Evolutionary conservation across 2,888 invertebrate species (phyloP).

Genomic region (Archaeoteleia sp.): DNA sequence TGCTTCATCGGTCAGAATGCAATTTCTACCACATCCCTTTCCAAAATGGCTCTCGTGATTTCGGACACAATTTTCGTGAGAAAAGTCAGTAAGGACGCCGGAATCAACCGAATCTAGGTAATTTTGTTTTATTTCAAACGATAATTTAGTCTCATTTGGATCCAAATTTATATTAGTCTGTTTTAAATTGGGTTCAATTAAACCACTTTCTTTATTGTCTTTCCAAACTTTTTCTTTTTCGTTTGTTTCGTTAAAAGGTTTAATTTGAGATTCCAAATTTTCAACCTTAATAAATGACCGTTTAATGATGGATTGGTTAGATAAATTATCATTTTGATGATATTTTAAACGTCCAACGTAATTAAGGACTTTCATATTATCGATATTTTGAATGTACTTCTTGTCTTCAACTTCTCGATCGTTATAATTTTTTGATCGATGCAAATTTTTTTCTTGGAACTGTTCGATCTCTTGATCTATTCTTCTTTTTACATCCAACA

Average conservation of each 20-base stretch:
- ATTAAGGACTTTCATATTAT: no score
- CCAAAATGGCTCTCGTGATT: no score
- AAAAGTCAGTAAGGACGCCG: slow-evolving; percentile 56
- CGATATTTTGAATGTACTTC: no score
- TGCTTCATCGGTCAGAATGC: slow-evolving; percentile 26
- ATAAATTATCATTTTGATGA: no score
- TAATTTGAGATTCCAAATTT: no score
- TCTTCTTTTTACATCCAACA: slow-evolving; percentile 33
- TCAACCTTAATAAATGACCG: no score
- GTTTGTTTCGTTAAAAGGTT: no score
- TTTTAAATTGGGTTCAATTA: neutral
- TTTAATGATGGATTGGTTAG: no score
- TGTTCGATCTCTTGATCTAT: slow-evolving; percentile 39
- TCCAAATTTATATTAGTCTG: neutral
- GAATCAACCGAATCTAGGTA: slow-evolving; percentile 57
- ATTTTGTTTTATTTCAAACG: slow-evolving; percentile 8
- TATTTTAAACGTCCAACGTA: no score
- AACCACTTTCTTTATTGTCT: no score
- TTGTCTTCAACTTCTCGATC: no score
- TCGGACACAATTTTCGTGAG: slow-evolving; percentile 23
- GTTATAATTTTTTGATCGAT: neutral
- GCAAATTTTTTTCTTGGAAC: slow-evolving; percentile 6
- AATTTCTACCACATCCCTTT: slow-evolving; percentile 10
- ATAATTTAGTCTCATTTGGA: neutral
- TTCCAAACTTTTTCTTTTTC: no score